phyloP scores from a whole-genome alignment of 2,888 invertebrate genomes.

The Eubasilissa splendida region DNA sequence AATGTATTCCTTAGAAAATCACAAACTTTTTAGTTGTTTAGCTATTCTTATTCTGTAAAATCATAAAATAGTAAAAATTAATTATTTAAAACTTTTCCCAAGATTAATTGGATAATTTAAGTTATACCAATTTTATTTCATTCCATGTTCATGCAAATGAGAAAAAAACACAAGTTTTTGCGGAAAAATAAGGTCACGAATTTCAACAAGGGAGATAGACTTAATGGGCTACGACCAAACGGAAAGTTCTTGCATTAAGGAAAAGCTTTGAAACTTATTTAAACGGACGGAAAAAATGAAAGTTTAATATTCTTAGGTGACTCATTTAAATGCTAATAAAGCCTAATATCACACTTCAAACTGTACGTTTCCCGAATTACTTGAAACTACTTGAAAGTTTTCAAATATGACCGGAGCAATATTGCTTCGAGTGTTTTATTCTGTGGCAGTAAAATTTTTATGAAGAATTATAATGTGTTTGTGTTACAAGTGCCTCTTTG shows the following conservation, averaged over 20 bases:
- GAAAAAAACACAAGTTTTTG: constrained; percentile 22
- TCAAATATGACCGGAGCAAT: constrained; percentile 24
- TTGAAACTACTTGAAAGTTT: constrained; percentile 21
- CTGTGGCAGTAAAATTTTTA: constrained; percentile 18
- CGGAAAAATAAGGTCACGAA: constrained; percentile 26
- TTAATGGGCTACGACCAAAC: constrained; percentile 34
- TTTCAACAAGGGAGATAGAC: constrained; percentile 25
- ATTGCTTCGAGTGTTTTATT: constrained; percentile 29
- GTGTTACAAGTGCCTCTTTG: background rate
- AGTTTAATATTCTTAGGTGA: constrained; percentile 43
- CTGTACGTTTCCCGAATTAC: constrained; percentile 33
- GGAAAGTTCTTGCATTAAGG: constrained; percentile 35
- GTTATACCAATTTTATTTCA: constrained; percentile 1
- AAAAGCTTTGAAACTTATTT: constrained; percentile 33
- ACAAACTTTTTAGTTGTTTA: no score
- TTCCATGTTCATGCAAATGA: background rate
- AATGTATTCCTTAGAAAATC: no score
- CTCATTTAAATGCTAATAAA: constrained; percentile 43
- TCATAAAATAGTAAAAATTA: no score
- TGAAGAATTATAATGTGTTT: constrained; percentile 29
- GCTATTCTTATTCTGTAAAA: no score
- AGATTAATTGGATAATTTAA: background rate
- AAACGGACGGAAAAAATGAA: constrained; percentile 35
- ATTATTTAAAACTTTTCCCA: no score
- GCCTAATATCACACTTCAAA: constrained; percentile 40